Evolutionary conservation across 2,113 vertebrate genomes (phyloP).

Genomic region (Mastomys natalensis): DNA sequence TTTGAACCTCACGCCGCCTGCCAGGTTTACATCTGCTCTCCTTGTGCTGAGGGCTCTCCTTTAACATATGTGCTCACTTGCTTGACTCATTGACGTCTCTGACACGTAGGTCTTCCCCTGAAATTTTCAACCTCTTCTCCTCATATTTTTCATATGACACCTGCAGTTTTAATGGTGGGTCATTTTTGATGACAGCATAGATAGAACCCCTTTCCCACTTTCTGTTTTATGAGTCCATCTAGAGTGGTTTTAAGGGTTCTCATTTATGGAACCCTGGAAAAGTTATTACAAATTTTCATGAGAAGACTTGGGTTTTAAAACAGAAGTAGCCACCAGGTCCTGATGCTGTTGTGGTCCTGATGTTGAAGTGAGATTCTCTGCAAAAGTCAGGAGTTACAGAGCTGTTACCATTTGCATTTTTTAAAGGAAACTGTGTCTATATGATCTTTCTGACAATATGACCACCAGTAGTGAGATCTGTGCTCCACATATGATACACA

Average conservation of each 20-base stretch:
- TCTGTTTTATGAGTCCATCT: conserved; percentile 68
- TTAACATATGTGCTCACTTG: accelerated
- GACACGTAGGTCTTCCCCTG: background rate
- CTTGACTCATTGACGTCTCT: background rate
- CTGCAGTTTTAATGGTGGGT: conserved; percentile 25
- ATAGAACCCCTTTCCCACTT: background rate
- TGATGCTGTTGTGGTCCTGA: accelerated
- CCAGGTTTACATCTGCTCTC: accelerated
- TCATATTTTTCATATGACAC: background rate
- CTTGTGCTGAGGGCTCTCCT: accelerated
- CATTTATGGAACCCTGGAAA: background rate
- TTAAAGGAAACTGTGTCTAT: background rate
- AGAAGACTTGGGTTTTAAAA: background rate
- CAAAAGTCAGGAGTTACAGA: no score
- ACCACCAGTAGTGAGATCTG: background rate
- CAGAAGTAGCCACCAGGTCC: background rate
- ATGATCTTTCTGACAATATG: background rate
- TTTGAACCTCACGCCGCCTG: accelerated
- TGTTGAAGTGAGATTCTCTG: accelerated
- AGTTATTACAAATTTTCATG: background rate
- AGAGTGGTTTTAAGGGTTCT: conserved; percentile 41
- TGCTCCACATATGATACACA: accelerated
- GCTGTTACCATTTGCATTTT: background rate
- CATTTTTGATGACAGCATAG: conserved; percentile 58
- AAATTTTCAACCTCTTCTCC: background rate